A percentile compares a stretch with the other conserved stretches of the same genome.
phyloP scores from a whole-genome alignment of 2,888 invertebrate genomes.

The Tetranychus piercei region DNA sequence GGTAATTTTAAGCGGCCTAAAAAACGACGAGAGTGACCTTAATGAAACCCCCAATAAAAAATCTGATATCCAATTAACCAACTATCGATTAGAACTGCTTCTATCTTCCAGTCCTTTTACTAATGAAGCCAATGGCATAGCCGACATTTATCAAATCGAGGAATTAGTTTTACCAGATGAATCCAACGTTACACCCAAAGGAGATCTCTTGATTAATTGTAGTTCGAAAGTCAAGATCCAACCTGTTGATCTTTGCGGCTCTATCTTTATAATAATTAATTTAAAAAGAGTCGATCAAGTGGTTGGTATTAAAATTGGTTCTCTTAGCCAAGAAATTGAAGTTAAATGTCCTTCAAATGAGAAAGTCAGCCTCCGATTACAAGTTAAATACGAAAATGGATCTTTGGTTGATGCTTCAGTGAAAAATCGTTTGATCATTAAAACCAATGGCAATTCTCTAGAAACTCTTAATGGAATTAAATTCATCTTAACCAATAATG shows the following conservation, averaged over 20 bases:
- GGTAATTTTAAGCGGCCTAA: neutral
- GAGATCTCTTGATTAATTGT: neutral
- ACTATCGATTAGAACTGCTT: neutral
- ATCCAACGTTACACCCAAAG: neutral
- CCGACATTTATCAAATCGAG: neutral
- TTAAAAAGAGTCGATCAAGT: neutral
- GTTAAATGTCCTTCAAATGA: neutral
- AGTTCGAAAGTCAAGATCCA: neutral
- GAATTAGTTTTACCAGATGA: neutral
- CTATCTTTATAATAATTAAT: neutral
- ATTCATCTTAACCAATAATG: neutral
- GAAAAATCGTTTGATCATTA: neutral
- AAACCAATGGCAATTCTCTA: neutral
- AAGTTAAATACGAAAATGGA: neutral
- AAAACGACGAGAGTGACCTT: neutral
- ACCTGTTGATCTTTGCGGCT: neutral
- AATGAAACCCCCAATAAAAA: neutral
- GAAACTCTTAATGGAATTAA: neutral
- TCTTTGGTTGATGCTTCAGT: neutral
- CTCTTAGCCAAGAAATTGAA: neutral
- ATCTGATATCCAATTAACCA: neutral
- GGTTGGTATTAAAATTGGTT: neutral
- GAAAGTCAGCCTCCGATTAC: neutral
- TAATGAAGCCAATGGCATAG: neutral
- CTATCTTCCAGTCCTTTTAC: neutral